Percentiles rank a stretch among this genome's conserved stretches.
Evolutionary conservation across 2,797 vertebrate genomes (phyloP).

Genomic region (Varecia variegata): DNA sequence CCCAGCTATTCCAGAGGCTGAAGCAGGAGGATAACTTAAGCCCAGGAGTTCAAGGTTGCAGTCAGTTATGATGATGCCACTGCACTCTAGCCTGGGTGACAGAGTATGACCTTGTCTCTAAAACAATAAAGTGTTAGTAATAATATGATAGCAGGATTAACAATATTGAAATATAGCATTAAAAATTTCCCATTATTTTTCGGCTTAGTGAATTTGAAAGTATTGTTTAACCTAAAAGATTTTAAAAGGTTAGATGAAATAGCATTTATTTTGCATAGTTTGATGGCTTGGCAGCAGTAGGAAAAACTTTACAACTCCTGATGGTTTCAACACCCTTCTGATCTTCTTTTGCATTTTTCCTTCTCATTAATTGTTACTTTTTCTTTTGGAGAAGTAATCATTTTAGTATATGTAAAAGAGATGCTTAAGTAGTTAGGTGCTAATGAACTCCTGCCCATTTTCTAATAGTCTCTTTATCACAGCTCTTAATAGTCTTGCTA

Average conservation of each 20-base stretch:
- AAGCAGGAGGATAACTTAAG: neutral
- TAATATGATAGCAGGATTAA: neutral
- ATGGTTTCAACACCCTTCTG: constrained; percentile 50
- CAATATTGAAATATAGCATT: constrained; percentile 49
- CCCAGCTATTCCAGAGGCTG: neutral
- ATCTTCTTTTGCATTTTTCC: constrained; percentile 49
- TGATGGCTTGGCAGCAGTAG: constrained; percentile 62
- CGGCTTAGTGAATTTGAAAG: constrained; percentile 52
- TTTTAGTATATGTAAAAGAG: constrained; percentile 53
- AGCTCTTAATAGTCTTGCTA: neutral
- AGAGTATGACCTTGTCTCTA: neutral
- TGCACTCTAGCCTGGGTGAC: neutral
- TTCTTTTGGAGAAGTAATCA: constrained; percentile 57
- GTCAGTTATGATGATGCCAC: neutral
- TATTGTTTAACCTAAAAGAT: constrained; percentile 69
- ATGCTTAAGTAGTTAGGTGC: constrained; percentile 12
- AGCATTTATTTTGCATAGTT: constrained; percentile 60
- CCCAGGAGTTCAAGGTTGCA: neutral
- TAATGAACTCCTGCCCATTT: constrained; percentile 15
- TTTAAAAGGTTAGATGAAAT: constrained; percentile 49
- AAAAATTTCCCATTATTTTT: constrained; percentile 49
- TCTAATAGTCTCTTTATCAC: constrained; percentile 12
- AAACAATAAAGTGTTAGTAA: neutral
- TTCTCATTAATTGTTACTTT: constrained; percentile 48
- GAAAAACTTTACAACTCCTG: neutral